Conservation (phyloP, 2,797 vertebrate species). For the Catamblyrhynchus diadema region DNA sequence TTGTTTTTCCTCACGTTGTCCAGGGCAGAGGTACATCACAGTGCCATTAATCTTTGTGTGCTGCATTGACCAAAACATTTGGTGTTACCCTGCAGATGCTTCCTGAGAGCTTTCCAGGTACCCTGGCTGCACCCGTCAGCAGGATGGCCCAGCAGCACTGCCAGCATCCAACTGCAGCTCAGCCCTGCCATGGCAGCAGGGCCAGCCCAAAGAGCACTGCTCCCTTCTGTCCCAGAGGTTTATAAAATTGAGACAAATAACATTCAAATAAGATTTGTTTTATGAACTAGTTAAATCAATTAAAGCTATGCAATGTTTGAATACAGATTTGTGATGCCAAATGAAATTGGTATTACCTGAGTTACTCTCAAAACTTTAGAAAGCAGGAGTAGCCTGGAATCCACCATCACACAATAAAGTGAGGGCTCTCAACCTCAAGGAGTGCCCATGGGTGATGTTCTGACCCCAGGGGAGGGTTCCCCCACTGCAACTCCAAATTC, state of each 20-base stretch:
- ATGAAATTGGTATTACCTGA: background rate
- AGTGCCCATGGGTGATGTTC: background rate
- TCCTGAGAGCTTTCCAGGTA: slow-evolving; percentile 18
- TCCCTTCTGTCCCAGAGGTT: background rate
- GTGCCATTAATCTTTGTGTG: background rate
- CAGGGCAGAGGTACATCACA: background rate
- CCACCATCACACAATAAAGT: background rate
- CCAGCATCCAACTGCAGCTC: background rate
- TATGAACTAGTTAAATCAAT: background rate
- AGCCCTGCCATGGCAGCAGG: background rate
- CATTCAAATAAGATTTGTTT: background rate
- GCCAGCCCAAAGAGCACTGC: background rate
- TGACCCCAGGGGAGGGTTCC: background rate
- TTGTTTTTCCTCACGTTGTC: background rate
- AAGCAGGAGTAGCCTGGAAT: background rate
- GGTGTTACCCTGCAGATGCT: slow-evolving; percentile 45
- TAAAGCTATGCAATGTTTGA: background rate
- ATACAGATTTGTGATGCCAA: background rate
- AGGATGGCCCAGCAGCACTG: background rate
- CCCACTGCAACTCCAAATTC: background rate
- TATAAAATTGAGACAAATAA: background rate
- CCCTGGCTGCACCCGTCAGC: background rate
- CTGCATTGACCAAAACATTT: background rate
- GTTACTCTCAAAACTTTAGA: background rate
- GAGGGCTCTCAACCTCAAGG: background rate